These are phyloP conservation scores for Diaprepes abbreviatus DNA, from an alignment of 2,888 invertebrate genomes.

Conservation along the genomic window DNA sequence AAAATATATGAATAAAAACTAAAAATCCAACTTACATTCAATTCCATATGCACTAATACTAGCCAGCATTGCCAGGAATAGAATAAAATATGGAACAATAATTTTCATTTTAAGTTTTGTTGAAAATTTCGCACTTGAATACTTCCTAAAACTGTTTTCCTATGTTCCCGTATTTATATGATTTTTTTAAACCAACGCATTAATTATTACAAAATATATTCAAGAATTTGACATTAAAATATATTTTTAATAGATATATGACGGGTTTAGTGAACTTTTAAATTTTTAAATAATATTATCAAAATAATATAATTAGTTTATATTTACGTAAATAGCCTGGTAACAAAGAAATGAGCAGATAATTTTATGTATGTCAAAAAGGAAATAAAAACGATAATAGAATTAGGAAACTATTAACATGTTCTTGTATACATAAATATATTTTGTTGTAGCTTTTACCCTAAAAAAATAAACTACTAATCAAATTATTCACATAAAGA, in stretches of 20 bases:
- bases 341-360: not conserved
- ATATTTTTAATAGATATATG: not conserved
- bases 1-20: too few relatives aligned
- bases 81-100: not conserved
- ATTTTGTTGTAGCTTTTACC: too few relatives aligned
- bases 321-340: not conserved
- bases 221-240: slow-evolving; percentile 2
- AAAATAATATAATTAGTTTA: not conserved
- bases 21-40: too few relatives aligned
- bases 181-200: not conserved
- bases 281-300: not conserved
- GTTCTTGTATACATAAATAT: too few relatives aligned
- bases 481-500: too few relatives aligned
- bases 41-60: too few relatives aligned
- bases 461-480: too few relatives aligned
- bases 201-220: slow-evolving; percentile 7
- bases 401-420: not conserved
- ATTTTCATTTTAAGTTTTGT: not conserved
- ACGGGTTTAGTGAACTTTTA: not conserved
- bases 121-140: not conserved
- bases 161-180: not conserved
- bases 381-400: not conserved
- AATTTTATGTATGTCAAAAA: slow-evolving; percentile 5
- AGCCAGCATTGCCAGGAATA: not conserved
- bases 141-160: not conserved